Evolutionary conservation across 2,888 invertebrate species (phyloP).

Genomic region (Dascillus cervinus): DNA sequence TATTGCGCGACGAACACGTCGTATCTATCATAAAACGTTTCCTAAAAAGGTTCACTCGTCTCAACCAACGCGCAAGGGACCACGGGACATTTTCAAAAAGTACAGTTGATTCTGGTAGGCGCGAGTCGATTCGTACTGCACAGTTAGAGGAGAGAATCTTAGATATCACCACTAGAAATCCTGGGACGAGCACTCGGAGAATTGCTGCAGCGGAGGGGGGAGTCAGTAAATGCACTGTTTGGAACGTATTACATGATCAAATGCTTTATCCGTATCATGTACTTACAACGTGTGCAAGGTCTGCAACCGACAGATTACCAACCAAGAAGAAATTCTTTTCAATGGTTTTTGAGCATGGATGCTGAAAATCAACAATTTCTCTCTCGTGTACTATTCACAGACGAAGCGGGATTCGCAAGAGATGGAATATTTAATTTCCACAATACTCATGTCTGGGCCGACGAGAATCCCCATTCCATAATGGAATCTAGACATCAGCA

Average conservation of each 20-base stretch:
- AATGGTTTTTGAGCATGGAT: slow-evolving; percentile 3
- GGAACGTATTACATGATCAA: slow-evolving; percentile 3
- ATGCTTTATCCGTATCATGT: slow-evolving; percentile 1
- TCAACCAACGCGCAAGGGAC: not conserved
- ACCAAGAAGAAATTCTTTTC: not conserved
- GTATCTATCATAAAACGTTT: slow-evolving; percentile 2
- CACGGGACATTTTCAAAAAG: slow-evolving; percentile 2
- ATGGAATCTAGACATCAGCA: slow-evolving; percentile 2
- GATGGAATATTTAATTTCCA: slow-evolving; percentile 3
- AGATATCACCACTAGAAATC: slow-evolving; percentile 1
- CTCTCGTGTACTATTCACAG: slow-evolving; percentile 2
- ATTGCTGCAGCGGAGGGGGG: slow-evolving; percentile 4
- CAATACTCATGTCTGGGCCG: too few species aligned
- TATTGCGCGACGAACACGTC: too few species aligned
- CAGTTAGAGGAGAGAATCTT: slow-evolving; percentile 1
- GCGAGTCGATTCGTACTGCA: slow-evolving; percentile 1
- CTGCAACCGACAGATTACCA: slow-evolving; percentile 1
- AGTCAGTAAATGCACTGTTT: slow-evolving; percentile 1
- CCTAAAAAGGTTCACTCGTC: slow-evolving; percentile 1
- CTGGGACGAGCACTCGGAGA: slow-evolving; percentile 2
- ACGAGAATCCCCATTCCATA: not conserved
- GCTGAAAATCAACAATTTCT: slow-evolving; percentile 1
- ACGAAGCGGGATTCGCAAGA: slow-evolving; percentile 1
- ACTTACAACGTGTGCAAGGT: not conserved
- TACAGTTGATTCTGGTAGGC: slow-evolving; percentile 2